A percentile compares a stretch with the other conserved stretches of the same genome.
phyloP scores from a whole-genome alignment of 2,113 vertebrate genomes.

The Paratilapia polleni region DNA sequence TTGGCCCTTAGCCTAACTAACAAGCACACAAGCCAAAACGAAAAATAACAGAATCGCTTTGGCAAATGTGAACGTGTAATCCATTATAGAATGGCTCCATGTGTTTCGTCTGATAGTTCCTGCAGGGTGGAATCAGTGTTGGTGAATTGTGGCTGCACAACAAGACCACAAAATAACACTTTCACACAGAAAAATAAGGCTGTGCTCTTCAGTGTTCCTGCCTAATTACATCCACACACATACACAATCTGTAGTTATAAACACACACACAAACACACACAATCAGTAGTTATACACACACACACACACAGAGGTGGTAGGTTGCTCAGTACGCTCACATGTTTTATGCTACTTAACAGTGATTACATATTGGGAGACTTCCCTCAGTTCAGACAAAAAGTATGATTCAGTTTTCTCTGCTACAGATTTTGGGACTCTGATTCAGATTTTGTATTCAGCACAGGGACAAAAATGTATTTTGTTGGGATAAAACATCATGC shows the following conservation, averaged over 20 bases:
- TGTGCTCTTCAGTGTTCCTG: not conserved
- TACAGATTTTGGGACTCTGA: not conserved
- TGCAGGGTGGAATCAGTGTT: not conserved
- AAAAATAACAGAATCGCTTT: not conserved
- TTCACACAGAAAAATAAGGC: not conserved
- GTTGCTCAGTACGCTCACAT: not conserved
- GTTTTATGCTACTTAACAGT: not conserved
- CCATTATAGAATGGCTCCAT: not conserved
- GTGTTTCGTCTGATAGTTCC: not conserved
- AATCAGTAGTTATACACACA: too few relatives aligned
- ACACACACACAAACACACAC: too few relatives aligned
- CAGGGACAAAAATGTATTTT: not conserved
- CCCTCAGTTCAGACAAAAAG: not conserved
- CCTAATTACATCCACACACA: slow-evolving; percentile 11
- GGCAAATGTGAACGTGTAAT: not conserved
- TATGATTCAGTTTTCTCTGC: not conserved
- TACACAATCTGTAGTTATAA: not conserved
- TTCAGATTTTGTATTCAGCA: not conserved
- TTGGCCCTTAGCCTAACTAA: not conserved
- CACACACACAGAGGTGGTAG: not conserved
- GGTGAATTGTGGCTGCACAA: slow-evolving; percentile 25
- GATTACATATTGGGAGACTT: not conserved
- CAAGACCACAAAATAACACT: slow-evolving; percentile 39
- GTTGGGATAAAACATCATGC: not conserved
- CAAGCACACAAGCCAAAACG: not conserved